Conservation (phyloP, 2,888 invertebrate genomes). For the Aplocera efformata region DNA sequence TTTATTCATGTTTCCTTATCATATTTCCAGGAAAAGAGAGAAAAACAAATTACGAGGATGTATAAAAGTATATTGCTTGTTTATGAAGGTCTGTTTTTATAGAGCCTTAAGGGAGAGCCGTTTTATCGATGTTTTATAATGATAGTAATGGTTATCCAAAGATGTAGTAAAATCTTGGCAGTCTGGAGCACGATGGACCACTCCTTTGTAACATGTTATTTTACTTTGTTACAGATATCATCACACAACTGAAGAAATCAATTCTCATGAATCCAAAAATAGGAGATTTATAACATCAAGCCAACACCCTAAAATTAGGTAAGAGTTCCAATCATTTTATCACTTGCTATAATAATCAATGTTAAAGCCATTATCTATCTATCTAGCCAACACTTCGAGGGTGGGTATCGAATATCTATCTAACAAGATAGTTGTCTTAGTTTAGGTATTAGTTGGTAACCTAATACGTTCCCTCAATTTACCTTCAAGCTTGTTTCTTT, state of each 20-base stretch:
- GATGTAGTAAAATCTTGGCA: slow-evolving; percentile 52
- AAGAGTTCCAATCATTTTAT: slow-evolving; percentile 23
- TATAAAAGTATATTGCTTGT: slow-evolving; percentile 71
- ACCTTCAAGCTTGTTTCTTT: too few relatives aligned
- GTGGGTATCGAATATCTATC: too few relatives aligned
- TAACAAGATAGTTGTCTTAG: too few relatives aligned
- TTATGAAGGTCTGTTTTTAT: slow-evolving; percentile 72
- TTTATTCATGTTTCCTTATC: slow-evolving; percentile 38
- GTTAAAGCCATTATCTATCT: too few relatives aligned
- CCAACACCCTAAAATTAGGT: slow-evolving; percentile 65
- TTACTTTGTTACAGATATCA: slow-evolving; percentile 59
- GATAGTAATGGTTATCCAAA: slow-evolving; percentile 56
- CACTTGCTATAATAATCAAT: too few relatives aligned
- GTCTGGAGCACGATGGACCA: slow-evolving; percentile 12
- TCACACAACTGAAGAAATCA: slow-evolving; percentile 28
- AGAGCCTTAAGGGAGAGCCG: slow-evolving; percentile 54
- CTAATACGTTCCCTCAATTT: too few relatives aligned
- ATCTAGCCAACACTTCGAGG: too few relatives aligned
- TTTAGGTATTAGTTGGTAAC: too few relatives aligned
- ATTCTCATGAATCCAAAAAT: slow-evolving; percentile 55
- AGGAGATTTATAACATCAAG: slow-evolving; percentile 66
- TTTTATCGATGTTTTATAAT: slow-evolving; percentile 64
- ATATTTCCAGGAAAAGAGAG: slow-evolving; percentile 46
- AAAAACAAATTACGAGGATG: slow-evolving; percentile 57
- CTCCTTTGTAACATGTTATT: slow-evolving; percentile 25